Percentiles rank a stretch among this genome's conserved stretches.
These are phyloP conservation scores for Dasysyrphus albostriatus DNA, from an alignment of 2,888 invertebrate genomes.

Conservation along the genomic window DNA sequence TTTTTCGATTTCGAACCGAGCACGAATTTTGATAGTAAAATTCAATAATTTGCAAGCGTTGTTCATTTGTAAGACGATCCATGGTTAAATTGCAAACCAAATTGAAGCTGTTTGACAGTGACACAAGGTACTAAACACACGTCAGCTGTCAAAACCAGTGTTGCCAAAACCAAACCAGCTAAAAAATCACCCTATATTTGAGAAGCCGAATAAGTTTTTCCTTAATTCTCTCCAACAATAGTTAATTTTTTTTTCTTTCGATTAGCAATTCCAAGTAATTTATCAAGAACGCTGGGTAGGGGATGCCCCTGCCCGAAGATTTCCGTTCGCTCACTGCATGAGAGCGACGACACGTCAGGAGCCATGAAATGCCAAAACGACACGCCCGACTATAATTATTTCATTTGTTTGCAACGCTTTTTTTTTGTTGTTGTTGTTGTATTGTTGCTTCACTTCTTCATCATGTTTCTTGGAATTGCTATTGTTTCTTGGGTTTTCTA, in stretches of 20 bases:
- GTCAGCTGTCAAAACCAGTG: no score
- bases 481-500: conserved; percentile 15
- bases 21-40: no score
- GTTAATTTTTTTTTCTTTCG: conserved; percentile 51
- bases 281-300: conserved; percentile 27
- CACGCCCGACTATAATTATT: conserved; percentile 53
- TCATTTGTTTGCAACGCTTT: conserved; percentile 61
- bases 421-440: conserved; percentile 34
- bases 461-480: not conserved
- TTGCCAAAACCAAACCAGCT: no score
- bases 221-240: conserved; percentile 15
- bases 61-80: no score
- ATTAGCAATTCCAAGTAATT: conserved; percentile 60
- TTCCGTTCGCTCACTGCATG: not conserved
- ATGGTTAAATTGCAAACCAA: no score
- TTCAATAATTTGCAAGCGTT: no score
- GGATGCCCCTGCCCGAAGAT: not conserved
- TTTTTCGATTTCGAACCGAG: no score
- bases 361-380: not conserved
- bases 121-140: no score
- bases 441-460: conserved; percentile 5
- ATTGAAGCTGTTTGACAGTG: no score
- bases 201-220: conserved; percentile 12
- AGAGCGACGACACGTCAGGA: not conserved
- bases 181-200: no score